These are phyloP conservation scores for Seladonia tumulorum DNA, from an alignment of 2,888 invertebrate species.

Conservation along the genomic window DNA sequence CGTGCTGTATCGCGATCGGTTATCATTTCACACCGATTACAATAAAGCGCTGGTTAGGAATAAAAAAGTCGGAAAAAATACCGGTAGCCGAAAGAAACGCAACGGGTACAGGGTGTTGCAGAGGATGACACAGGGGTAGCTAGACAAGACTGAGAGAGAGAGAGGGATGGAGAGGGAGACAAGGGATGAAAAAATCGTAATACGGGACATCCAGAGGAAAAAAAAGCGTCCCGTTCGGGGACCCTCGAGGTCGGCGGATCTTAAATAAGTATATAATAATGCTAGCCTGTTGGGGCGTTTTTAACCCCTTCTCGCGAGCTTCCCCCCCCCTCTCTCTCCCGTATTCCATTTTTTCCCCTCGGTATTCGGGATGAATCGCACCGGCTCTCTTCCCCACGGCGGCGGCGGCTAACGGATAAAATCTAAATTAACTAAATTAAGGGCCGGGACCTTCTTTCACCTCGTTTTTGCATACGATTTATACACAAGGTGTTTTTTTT, in stretches of 20 bases:
- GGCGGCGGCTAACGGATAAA: constrained; percentile 83
- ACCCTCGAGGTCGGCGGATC: constrained; percentile 71
- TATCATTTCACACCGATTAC: constrained; percentile 85
- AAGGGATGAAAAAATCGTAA: constrained; percentile 58
- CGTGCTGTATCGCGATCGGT: constrained; percentile 81
- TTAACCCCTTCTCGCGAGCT: constrained; percentile 62
- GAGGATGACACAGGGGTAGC: constrained; percentile 23
- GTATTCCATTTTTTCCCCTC: constrained; percentile 24
- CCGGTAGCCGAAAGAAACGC: neutral
- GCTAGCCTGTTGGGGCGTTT: constrained; percentile 64
- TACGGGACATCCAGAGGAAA: constrained; percentile 58
- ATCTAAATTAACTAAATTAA: constrained; percentile 85
- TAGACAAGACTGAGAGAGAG: neutral
- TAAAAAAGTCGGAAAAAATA: constrained; percentile 9
- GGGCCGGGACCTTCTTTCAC: constrained; percentile 77
- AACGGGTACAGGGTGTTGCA: constrained; percentile 6
- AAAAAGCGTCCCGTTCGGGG: constrained; percentile 76
- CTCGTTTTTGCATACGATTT: constrained; percentile 81
- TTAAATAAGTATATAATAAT: constrained; percentile 85
- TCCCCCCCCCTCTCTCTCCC: constrained; percentile 16
- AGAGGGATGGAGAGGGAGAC: constrained; percentile 21
- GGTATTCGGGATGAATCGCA: constrained; percentile 51
- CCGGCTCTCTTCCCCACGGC: constrained; percentile 61
- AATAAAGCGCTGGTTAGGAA: constrained; percentile 74
- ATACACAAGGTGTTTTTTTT: constrained; percentile 75